Evolutionary conservation across 2,797 vertebrate genomes (phyloP), one percentile per base, ranked within the genome.

Genomic region (Rhincodon typus): DNA sequence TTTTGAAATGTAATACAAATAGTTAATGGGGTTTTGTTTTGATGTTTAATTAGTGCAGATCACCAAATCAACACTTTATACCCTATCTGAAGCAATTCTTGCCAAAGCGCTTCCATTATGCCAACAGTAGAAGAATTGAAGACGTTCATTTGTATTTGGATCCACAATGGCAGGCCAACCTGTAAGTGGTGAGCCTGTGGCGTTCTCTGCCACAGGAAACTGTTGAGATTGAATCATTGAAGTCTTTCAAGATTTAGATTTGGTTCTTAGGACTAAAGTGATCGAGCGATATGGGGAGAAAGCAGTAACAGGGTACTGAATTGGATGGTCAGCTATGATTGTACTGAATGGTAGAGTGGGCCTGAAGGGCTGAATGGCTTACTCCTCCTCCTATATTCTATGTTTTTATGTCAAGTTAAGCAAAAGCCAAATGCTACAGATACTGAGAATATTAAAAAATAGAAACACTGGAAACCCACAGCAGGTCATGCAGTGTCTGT

Each of bases 91-190:
- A 98, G 95, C 94, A 96, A 34, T 5, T 98, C 94, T 97, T 98
- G 0, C 98, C 98, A 0, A 98, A 98, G 95, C 97, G 98, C 27
- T 97, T 98, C 7, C 98, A 98, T 96, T 98, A 97, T 0, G 98
- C 98, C 91, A 97, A 96, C 96, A 98, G 97, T 96, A 97, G 97
- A 0, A 97, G 98, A 25, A 98, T 98, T 0, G 98, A 98, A 96
- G 98, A 98, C 0, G 96, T 98, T 7, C 97, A 69, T 21, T 79
- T 98, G 12, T 96, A 98, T 67, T 98, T 98, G 0, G 96, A 97
- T 0, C 96, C 97, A 0, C 96, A 96, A 38, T 98, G 98, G 98
- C 97, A 98, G 90, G 97, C 98, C 95, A 97, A 97, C 96, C 98
- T 98, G 98, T 98, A 96, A 19, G 72, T 62, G 57, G 57, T 62